phyloP scores from a whole-genome alignment of 1,140 invertebrate genomes.

The Bacillus rossius region DNA sequence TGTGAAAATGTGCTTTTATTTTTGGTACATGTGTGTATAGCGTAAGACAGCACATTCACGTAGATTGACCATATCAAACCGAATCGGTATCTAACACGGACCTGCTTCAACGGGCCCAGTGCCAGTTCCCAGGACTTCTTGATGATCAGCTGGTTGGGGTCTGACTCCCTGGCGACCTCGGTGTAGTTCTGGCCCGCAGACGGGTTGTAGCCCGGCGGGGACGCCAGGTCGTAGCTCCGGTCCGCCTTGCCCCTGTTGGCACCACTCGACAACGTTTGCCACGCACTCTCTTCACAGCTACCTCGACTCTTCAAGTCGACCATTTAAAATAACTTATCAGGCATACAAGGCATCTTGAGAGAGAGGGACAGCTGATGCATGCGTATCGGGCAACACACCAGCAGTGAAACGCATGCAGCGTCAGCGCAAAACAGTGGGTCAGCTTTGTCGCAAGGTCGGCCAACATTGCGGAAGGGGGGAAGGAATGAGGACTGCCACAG shows the following conservation, averaged over 20 bases:
- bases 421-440: neutral
- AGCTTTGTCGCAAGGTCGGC: neutral
- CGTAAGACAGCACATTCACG: too few species aligned
- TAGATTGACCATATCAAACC: too few species aligned
- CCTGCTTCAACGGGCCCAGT: conserved; percentile 87
- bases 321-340: neutral
- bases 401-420: too few species aligned
- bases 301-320: neutral
- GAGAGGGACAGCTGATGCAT: too few species aligned
- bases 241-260: conserved; percentile 42
- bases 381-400: too few species aligned
- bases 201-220: conserved; percentile 79
- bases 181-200: conserved; percentile 60
- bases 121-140: conserved; percentile 98
- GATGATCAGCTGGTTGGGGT: conserved; percentile 78
- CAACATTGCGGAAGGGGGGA: too few species aligned
- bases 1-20: too few species aligned
- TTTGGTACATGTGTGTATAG: too few species aligned
- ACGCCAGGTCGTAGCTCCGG: conserved; percentile 50
- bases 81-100: too few species aligned
- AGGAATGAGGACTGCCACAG: too few species aligned
- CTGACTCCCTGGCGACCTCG: conserved; percentile 68
- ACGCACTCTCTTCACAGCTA: neutral
- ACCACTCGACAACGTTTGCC: neutral
- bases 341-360: too few species aligned